Evolutionary conservation across 2,888 invertebrate species (phyloP), one percentile per base, ranked within the genome.

Genomic region (Candidula unifasciata): DNA sequence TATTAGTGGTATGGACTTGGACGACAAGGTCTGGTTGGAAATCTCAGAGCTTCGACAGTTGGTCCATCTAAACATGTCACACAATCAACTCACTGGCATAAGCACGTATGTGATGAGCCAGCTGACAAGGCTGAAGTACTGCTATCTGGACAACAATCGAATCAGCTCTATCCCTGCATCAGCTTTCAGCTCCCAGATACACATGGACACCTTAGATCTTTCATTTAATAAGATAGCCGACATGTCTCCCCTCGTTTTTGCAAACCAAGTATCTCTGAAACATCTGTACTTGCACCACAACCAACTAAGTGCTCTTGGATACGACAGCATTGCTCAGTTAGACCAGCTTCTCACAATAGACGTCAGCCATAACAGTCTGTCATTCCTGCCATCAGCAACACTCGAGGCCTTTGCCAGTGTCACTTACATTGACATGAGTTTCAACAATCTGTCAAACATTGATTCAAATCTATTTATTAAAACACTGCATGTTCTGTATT

Each of bases 371-470:
- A 82, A 82, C 54, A 68, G 60, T 13, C 27, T 86, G 52, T n/a
- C 24, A n/a, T n/a, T 68, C n/a, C 74, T 86, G 21, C 82, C 82
- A 0, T 35, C 81, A 18, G 80, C 77, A 69, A 79, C 69, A 13
- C 81, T 87, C 35, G 35, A 68, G 18, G 85, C 74, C 60, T 66
- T 84, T 8, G 21, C 24, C 18, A 57, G 76, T 37, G 80, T 85
- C 57, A 66, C 83, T 57, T 24, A 27, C 54, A 54, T 90, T 37
- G 85, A 86, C 57, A 82, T 90, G 10, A 86, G 89, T 64, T 52
- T 80, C 10, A 91, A 91, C 80, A 77, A 69, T 0, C 82, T 90
- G 10, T 78, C 85, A 69, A 85, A 84, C 21, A 84, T 90, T 10
- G 88, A 88, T 6, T 80, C 83, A 76, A 87, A 82, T 27, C 37